Base-by-base conservation (phyloP, 2,888 invertebrate species). In the Megastigmus dorsalis region DNA sequence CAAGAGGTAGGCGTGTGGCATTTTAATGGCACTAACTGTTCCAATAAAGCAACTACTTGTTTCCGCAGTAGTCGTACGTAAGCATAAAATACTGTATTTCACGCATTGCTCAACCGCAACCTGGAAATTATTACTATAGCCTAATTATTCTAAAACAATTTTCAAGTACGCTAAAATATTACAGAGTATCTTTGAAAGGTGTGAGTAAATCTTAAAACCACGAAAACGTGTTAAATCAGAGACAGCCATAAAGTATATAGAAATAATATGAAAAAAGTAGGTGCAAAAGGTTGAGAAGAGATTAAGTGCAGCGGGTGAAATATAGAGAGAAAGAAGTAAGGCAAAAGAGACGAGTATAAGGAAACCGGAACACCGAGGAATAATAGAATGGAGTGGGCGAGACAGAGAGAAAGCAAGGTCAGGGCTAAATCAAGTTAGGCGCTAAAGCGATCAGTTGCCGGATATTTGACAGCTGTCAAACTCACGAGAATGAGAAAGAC, bases 371-470 rank as follows among this genome's bases (percentile, higher is more conserved):
- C 48, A 59, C 45, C 3, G 36, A 36, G 45, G 23, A 54, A 55
- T 63, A 63, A 71, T 55, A 26, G 63, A 62, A 52, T 15, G 23
- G 41, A 23, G 38, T 3, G 6, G 52, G 48, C n/a, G 43, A 20
- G 33, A 43, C 23, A 28, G 33, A 45, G 55, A 57, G 10, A 30
- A 67, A 50, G 54, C 70, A 71, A 71, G 70, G 70, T 63, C 70
- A 71, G 43, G 70, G 63, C 45, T 71, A 71, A 71, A 71, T 71
- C 70, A 23, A 71, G 54, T 71, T 71, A 71, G 48, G 62, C 63
- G 38, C 70, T 71, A 71, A 71, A 71, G 63, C 63, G 70, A 71
- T 71, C 70, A 63, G 70, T 71, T 55, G 36, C 70, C 54, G 55
- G 54, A 55, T 70, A 71, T 63, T 71, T 71, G 70, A 71, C 70